A percentile compares a stretch with the other conserved stretches of the same genome.
Conservation (phyloP, 2,113 vertebrate genomes). For the Camelus bactrianus region DNA sequence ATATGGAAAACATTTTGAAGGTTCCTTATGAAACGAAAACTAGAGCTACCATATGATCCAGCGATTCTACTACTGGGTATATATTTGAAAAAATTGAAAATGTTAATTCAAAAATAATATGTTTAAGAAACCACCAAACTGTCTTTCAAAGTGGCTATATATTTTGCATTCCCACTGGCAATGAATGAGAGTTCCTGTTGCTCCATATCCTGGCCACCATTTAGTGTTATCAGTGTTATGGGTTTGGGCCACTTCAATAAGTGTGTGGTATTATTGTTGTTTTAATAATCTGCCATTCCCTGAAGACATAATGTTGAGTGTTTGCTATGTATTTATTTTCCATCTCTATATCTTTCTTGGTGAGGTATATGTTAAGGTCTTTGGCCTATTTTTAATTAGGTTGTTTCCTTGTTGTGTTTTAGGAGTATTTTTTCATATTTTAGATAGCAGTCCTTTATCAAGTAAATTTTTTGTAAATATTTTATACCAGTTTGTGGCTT, state of each 20-base stretch:
- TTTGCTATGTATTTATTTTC: background rate
- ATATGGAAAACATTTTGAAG: background rate
- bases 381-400: background rate
- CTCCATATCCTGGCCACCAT: background rate
- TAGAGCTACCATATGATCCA: background rate
- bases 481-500: background rate
- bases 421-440: background rate
- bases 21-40: background rate
- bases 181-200: background rate
- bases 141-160: background rate
- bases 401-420: background rate
- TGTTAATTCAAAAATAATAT: background rate
- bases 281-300: background rate
- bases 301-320: background rate
- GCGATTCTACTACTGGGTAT: background rate
- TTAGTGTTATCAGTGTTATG: background rate
- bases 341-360: background rate
- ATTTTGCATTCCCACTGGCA: background rate
- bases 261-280: background rate
- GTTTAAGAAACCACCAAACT: background rate
- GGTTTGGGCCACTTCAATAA: background rate
- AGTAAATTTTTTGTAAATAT: background rate
- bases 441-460: background rate
- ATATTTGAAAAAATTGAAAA: background rate
- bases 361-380: background rate